These are phyloP conservation scores for Phyllotreta cruciferae DNA, from an alignment of 2,888 invertebrate genomes.

Conservation along the genomic window DNA sequence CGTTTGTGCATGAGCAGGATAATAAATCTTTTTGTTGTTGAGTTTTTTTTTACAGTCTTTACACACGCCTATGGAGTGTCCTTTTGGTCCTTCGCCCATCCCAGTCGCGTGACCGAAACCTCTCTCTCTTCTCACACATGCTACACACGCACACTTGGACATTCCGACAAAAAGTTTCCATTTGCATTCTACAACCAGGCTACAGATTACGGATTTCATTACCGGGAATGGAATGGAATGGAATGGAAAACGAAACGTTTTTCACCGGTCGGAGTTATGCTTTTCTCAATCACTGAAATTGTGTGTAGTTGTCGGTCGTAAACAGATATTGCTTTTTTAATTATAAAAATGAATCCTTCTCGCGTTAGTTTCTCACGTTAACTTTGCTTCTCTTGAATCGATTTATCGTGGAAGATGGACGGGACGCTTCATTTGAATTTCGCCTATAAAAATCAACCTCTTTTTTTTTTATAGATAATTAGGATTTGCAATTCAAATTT, in stretches of 20 bases:
- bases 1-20: no score
- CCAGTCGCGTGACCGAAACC: slow-evolving; percentile 56
- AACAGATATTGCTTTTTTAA: slow-evolving; percentile 20
- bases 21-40: no score
- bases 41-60: no score
- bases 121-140: slow-evolving; percentile 45
- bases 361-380: neutral
- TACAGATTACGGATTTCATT: slow-evolving; percentile 31
- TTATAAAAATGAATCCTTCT: slow-evolving; percentile 13
- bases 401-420: neutral
- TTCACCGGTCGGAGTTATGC: slow-evolving; percentile 5
- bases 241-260: slow-evolving; percentile 14
- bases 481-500: no score
- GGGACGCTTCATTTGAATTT: neutral
- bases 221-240: slow-evolving; percentile 5
- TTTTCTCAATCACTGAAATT: slow-evolving; percentile 22
- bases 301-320: slow-evolving; percentile 12
- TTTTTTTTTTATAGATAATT: no score
- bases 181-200: slow-evolving; percentile 30
- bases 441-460: no score
- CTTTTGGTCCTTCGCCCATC: slow-evolving; percentile 48
- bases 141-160: slow-evolving; percentile 39
- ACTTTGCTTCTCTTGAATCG: neutral
- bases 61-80: slow-evolving; percentile 23
- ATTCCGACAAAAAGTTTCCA: slow-evolving; percentile 32